phyloP scores from a whole-genome alignment of 64 coral and sea anemone genomes.

The Dendronephthya gigantea region DNA sequence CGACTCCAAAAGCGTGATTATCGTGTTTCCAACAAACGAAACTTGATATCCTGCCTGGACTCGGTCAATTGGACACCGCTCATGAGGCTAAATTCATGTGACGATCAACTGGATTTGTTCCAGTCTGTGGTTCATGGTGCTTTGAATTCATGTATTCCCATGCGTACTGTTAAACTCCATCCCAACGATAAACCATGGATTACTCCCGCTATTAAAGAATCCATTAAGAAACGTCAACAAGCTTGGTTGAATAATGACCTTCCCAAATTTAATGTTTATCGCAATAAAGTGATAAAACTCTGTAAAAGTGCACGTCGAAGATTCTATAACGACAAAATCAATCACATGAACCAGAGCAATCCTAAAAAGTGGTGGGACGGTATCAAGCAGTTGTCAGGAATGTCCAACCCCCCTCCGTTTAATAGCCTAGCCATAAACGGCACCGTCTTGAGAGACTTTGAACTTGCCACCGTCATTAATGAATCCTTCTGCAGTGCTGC shows the following conservation, averaged over 20 bases:
- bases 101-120: too few relatives aligned
- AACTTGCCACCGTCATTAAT: constrained; percentile 15
- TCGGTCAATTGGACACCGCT: too few relatives aligned
- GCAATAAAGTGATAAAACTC: constrained; percentile 24
- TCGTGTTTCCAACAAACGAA: too few relatives aligned
- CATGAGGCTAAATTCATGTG: too few relatives aligned
- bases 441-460: neutral
- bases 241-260: constrained; percentile 21
- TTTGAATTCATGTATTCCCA: too few relatives aligned
- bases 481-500: constrained; percentile 18
- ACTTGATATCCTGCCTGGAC: too few relatives aligned
- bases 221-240: constrained; percentile 22
- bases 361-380: constrained; percentile 42
- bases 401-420: constrained; percentile 18
- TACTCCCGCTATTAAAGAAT: constrained; percentile 10
- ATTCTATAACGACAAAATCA: constrained; percentile 21
- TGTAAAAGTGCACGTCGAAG: neutral
- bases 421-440: constrained; percentile 2
- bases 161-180: too few relatives aligned
- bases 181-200: neutral
- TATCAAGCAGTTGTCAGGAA: constrained; percentile 26
- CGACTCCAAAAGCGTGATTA: too few relatives aligned
- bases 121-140: too few relatives aligned
- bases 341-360: constrained; percentile 10
- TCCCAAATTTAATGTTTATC: neutral